Evolutionary conservation across 2,888 invertebrate species (phyloP).

Genomic region (Megastigmus dorsalis): DNA sequence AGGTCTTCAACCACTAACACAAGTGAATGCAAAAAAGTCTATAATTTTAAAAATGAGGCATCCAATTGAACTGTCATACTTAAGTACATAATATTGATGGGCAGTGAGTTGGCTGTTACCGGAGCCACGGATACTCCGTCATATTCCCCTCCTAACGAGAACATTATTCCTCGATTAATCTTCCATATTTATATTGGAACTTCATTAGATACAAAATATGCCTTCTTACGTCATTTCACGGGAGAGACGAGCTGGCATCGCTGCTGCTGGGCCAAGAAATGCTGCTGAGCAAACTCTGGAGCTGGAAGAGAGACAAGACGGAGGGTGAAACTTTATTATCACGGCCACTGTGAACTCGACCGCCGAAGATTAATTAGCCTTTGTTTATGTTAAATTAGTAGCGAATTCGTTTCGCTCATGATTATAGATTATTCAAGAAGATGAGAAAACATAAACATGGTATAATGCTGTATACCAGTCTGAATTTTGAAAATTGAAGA

Average conservation of each 20-base stretch:
- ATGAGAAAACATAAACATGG: too few relatives aligned
- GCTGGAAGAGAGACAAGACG: background rate
- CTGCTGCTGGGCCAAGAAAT: background rate
- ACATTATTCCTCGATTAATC: constrained; percentile 73
- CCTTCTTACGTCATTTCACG: constrained; percentile 26
- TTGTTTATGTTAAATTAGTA: constrained; percentile 27
- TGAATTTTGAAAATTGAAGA: too few relatives aligned
- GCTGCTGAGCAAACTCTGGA: constrained; percentile 21
- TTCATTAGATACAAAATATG: constrained; percentile 65
- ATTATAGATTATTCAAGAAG: too few relatives aligned
- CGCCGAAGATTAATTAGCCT: constrained; percentile 34
- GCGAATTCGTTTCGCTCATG: constrained; percentile 19
- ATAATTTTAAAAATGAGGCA: too few relatives aligned
- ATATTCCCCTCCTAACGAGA: constrained; percentile 68
- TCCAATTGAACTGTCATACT: too few relatives aligned
- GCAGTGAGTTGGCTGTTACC: constrained; percentile 71
- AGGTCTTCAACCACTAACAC: too few relatives aligned
- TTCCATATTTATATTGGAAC: constrained; percentile 72
- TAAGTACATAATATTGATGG: constrained; percentile 73
- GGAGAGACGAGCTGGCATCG: background rate
- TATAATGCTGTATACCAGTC: too few relatives aligned
- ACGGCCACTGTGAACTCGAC: background rate
- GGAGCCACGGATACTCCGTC: constrained; percentile 66
- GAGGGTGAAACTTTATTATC: constrained; percentile 40
- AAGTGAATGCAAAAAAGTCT: too few relatives aligned